A percentile compares a stretch with the other conserved stretches of the same genome.
These are phyloP conservation scores for Acronicta psi DNA, from an alignment of 2,888 invertebrate species.

Conservation along the genomic window DNA sequence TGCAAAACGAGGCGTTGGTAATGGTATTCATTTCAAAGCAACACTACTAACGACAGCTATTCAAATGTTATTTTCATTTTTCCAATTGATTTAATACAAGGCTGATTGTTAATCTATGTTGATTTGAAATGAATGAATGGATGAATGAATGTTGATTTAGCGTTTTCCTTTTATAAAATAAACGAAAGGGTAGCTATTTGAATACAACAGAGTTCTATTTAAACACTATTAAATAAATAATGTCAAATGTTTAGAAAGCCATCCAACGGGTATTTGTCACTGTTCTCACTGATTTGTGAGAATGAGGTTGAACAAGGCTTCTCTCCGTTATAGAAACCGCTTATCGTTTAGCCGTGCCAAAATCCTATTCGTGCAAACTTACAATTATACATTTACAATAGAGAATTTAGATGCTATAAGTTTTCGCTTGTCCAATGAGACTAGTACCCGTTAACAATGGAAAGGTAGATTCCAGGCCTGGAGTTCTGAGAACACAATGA, in stretches of 20 bases:
- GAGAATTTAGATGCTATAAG: background rate
- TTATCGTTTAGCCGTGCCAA: conserved; percentile 39
- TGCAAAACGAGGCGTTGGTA: conserved; percentile 3
- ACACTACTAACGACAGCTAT: background rate
- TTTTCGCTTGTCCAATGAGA: background rate
- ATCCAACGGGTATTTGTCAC: conserved; percentile 38
- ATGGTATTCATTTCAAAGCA: background rate
- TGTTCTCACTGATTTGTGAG: conserved; percentile 45
- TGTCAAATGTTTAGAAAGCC: conserved; percentile 34
- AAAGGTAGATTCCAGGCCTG: conserved; percentile 5
- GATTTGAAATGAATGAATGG: background rate
- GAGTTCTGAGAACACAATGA: conserved; percentile 21
- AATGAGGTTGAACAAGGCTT: conserved; percentile 40
- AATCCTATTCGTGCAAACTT: conserved; percentile 30
- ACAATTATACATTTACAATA: conserved; percentile 11
- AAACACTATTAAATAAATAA: conserved; percentile 1
- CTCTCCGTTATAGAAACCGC: conserved; percentile 45
- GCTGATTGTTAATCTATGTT: conserved; percentile 1
- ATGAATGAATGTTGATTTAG: background rate
- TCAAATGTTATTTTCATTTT: background rate
- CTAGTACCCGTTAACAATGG: conserved; percentile 12
- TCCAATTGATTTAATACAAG: conserved; percentile 1
- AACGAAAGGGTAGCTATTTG: background rate
- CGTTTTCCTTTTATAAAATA: conserved; percentile 1
- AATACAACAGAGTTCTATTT: background rate